These are phyloP conservation scores for Phenganax marumi DNA, from an alignment of 92 coral and sea anemone genomes.

Conservation along the genomic window DNA sequence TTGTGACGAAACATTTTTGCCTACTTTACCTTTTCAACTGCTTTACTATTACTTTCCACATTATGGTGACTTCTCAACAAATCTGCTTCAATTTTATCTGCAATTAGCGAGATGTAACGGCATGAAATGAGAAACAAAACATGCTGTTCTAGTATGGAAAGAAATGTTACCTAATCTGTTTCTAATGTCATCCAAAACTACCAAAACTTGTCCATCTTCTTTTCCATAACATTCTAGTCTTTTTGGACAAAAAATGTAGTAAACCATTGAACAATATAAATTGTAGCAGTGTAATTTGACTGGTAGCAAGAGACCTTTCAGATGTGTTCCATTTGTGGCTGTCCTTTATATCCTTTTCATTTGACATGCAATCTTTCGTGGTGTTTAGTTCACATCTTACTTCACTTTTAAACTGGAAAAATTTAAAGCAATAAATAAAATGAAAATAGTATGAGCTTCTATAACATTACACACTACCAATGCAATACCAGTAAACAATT, in stretches of 20 bases:
- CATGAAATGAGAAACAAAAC: background rate
- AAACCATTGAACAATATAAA: background rate
- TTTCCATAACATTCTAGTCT: background rate
- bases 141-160: background rate
- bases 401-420: conserved; percentile 22
- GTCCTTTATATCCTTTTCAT: background rate
- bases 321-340: background rate
- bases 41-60: conserved; percentile 23
- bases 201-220: background rate
- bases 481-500: too few relatives aligned
- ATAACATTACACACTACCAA: too few relatives aligned
- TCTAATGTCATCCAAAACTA: background rate
- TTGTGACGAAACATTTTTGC: background rate
- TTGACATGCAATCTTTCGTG: background rate
- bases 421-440: background rate
- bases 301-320: background rate
- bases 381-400: conserved; percentile 26
- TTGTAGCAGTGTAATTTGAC: background rate
- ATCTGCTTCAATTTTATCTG: conserved; percentile 25
- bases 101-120: background rate
- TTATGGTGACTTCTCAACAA: conserved; percentile 10
- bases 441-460: too few relatives aligned
- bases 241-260: conserved; percentile 2
- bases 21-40: conserved; percentile 16
- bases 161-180: conserved; percentile 24